A percentile compares a stretch with the other conserved stretches of the same genome.
Evolutionary conservation across 2,888 invertebrate genomes (phyloP).

Genomic region (Dilophus febrilis): DNA sequence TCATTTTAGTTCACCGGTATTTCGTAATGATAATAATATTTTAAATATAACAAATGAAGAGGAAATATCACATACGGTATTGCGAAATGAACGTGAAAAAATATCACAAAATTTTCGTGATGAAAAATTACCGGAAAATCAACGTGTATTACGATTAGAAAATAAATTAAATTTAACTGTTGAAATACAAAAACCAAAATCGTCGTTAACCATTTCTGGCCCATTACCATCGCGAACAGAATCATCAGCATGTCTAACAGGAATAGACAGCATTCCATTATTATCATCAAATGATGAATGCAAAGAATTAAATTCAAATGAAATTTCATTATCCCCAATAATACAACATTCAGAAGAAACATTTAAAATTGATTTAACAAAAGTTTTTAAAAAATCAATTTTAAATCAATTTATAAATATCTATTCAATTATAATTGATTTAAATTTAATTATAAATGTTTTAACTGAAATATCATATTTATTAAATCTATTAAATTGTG

Average conservation of each 20-base stretch:
- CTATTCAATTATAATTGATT: slow-evolving; percentile 23
- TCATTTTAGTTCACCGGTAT: slow-evolving; percentile 18
- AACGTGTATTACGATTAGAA: neutral
- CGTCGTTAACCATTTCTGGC: neutral
- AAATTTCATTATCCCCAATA: neutral
- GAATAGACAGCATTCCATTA: neutral
- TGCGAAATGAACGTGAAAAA: slow-evolving; percentile 20
- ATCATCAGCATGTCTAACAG: neutral
- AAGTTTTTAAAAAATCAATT: slow-evolving; percentile 13
- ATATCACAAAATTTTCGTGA: slow-evolving; percentile 20
- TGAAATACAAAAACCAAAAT: too few relatives aligned
- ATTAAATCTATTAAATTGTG: slow-evolving; percentile 21
- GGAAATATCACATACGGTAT: slow-evolving; percentile 12
- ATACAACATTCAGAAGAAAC: neutral
- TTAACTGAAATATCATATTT: slow-evolving; percentile 24
- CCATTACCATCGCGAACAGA: neutral
- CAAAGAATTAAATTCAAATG: too few relatives aligned
- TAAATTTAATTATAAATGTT: slow-evolving; percentile 25
- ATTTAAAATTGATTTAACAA: slow-evolving; percentile 14
- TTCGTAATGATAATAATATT: slow-evolving; percentile 27
- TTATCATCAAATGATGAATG: neutral
- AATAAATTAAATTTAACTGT: too few relatives aligned
- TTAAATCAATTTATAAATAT: slow-evolving; percentile 20
- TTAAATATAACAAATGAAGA: slow-evolving; percentile 21
- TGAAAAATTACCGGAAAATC: slow-evolving; percentile 9